Evolutionary conservation across 2,113 vertebrate genomes (phyloP), one percentile per base, ranked within the genome.

Genomic region (Elephantulus edwardii): DNA sequence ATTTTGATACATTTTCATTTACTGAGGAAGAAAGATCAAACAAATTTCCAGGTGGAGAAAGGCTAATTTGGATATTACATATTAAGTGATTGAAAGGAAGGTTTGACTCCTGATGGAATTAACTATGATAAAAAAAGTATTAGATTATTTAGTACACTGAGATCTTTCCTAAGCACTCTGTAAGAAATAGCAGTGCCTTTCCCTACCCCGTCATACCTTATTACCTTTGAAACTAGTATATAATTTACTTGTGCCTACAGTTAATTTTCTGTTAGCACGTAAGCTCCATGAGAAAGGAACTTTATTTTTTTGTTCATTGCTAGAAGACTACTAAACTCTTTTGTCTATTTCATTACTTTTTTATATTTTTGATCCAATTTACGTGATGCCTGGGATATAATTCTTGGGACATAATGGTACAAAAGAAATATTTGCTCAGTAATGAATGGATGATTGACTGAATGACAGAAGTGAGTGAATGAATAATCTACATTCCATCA

Each of bases 1-100:
- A 87, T 95, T 93, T 95, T 95, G 92, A 38, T 9, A 8, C 85
- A 75, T 90, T 94, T 96, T 95, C 93, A 90, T 93, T 96, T 94
- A 96, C 93, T 94, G 79, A 70, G 24, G 5, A 35, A 83, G 33
- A 91, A 94, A 70, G 58, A 96, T 64, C 94, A 95, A 93, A 95
- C 88, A 86, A 66, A 76, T 82, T 68, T 93, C n/a, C 84, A 92
- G 33, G 83, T 95, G 96, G 92, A 93, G 92, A 96, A 95, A 94
- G 94, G 88, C 86, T 96, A 94, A 96, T 96, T 76, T 95, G 40
- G n/a, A 71, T 80, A 80, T 58, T 93, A 86, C 80, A 92, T 95
- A 83, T 89, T 94, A 81, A 82, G 77, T 42, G 68, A 83, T 68
- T 80, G 78, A 91, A 92, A 87, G 83, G 56, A 95, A 94, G 92